Percentiles rank a stretch among this genome's conserved stretches.
phyloP scores from a whole-genome alignment of 2,888 invertebrate genomes.

The Elysia crispata region DNA sequence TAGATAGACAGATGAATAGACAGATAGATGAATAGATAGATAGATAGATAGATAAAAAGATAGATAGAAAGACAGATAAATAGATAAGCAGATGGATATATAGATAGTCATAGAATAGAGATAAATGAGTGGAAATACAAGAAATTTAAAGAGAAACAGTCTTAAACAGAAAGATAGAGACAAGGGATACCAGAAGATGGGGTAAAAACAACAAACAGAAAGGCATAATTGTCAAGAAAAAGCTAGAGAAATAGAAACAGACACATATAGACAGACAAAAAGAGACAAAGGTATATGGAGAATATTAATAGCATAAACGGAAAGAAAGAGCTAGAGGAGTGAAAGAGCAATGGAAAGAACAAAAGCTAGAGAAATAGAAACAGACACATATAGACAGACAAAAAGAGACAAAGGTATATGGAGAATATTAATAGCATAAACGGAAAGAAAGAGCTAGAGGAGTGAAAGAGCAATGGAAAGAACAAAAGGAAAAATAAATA shows the following conservation, averaged over 20 bases:
- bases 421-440: too few relatives aligned
- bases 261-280: conserved; percentile 1
- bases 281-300: not conserved
- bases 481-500: not conserved
- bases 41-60: too few relatives aligned
- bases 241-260: not conserved
- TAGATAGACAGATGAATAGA: too few relatives aligned
- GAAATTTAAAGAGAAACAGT: not conserved
- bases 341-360: not conserved
- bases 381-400: not conserved
- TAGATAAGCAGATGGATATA: too few relatives aligned
- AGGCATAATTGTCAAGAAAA: too few relatives aligned
- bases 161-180: not conserved
- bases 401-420: not conserved
- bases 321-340: not conserved
- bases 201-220: too few relatives aligned
- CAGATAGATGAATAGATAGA: too few relatives aligned
- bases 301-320: too few relatives aligned
- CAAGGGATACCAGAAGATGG: too few relatives aligned
- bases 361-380: conserved; percentile 3
- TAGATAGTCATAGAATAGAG: too few relatives aligned
- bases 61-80: too few relatives aligned
- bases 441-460: not conserved
- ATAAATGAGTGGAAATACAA: too few relatives aligned
- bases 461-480: not conserved